A percentile compares a stretch with the other conserved stretches of the same genome.
phyloP scores from a whole-genome alignment of 2,888 invertebrate genomes.

The Frankliniella fusca region DNA sequence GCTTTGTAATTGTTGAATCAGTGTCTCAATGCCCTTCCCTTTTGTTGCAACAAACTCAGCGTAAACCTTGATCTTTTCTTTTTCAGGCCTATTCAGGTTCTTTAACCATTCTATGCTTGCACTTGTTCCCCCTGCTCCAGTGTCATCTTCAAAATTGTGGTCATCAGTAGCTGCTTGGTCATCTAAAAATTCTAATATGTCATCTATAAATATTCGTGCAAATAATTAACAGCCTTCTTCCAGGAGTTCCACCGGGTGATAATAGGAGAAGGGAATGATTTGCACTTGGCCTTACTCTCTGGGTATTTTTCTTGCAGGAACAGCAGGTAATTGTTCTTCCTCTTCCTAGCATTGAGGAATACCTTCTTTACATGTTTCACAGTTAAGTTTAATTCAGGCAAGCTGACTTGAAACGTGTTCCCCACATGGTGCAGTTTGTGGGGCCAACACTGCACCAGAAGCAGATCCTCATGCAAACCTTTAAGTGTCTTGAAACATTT shows the following conservation, averaged over 20 bases:
- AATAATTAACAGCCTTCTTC: neutral
- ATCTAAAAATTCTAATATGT: neutral
- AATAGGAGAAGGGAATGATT: neutral
- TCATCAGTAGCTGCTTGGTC: neutral
- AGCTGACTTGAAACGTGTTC: neutral
- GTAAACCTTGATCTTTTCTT: neutral
- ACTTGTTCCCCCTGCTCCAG: neutral
- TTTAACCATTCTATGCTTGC: neutral
- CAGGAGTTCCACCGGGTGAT: neutral
- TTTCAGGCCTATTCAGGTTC: neutral
- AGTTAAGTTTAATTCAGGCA: neutral
- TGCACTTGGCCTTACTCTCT: neutral
- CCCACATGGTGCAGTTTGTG: neutral
- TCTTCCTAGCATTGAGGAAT: neutral
- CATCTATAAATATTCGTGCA: neutral
- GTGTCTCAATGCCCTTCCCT: neutral
- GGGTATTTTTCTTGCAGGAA: neutral
- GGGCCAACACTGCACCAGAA: neutral
- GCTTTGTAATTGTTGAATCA: neutral
- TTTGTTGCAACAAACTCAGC: neutral
- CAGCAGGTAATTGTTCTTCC: neutral
- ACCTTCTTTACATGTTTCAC: neutral
- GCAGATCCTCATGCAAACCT: neutral
- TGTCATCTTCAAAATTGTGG: neutral
- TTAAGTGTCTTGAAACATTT: neutral